Evolutionary conservation across 2,113 vertebrate genomes (phyloP).

Genomic region (Ciconia stormi): DNA sequence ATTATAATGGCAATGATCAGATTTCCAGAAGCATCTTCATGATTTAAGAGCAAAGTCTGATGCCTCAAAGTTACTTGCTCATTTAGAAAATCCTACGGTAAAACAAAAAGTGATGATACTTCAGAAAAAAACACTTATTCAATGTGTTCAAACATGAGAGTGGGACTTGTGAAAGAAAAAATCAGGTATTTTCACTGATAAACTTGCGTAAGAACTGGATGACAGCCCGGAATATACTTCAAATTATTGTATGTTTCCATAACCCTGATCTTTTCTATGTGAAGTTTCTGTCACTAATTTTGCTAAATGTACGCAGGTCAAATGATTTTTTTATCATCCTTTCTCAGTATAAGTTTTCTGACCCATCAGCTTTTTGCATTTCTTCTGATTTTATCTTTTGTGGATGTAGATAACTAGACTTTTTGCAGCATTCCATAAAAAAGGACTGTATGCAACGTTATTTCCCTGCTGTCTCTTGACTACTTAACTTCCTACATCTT

Average conservation of each 20-base stretch:
- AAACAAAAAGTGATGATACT: background rate
- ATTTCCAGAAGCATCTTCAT: background rate
- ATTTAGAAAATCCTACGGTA: background rate
- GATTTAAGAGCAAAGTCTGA: background rate
- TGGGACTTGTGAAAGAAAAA: background rate
- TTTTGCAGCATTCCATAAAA: background rate
- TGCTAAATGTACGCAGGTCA: background rate
- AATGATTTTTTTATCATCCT: background rate
- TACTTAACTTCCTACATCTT: background rate
- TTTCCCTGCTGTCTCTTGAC: background rate
- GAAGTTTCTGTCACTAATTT: background rate
- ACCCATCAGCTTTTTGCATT: background rate
- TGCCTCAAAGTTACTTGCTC: background rate
- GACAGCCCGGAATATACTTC: background rate
- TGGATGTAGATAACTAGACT: background rate
- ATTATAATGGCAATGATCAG: background rate
- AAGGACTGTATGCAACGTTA: background rate
- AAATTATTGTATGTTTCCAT: background rate
- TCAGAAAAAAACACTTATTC: background rate
- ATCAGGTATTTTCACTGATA: background rate
- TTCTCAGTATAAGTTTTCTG: background rate
- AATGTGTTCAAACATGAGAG: background rate
- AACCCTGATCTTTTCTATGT: background rate
- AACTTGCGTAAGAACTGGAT: background rate
- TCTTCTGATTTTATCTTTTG: background rate